Conservation (phyloP, 1,140 invertebrate genomes). For the Glossosoma conforme region DNA sequence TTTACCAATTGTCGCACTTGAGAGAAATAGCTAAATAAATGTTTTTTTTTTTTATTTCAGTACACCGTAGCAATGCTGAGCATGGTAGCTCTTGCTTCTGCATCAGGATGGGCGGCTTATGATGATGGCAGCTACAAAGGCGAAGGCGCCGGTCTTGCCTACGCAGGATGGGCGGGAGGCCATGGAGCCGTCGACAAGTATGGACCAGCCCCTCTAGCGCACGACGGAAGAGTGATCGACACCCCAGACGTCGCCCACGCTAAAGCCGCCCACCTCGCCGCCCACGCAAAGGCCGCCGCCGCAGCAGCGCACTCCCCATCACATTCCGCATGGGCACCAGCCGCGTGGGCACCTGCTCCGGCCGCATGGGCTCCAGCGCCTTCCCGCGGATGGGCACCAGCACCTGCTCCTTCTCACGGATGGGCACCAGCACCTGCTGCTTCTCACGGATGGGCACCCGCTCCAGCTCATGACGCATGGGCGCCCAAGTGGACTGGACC, state of each 20-base stretch:
- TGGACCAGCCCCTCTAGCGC: constrained; percentile 11
- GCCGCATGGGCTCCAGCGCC: constrained; percentile 13
- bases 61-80: constrained; percentile 9
- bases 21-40: neutral
- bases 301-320: neutral
- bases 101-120: constrained; percentile 8
- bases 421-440: constrained; percentile 5
- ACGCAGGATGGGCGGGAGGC: constrained; percentile 4
- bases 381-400: constrained; percentile 25
- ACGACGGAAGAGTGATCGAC: constrained; percentile 18
- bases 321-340: neutral
- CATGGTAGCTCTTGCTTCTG: constrained; percentile 11
- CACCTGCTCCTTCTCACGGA: constrained; percentile 18
- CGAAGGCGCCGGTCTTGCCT: neutral
- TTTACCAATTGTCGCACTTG: too few relatives aligned
- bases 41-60: constrained; percentile 18
- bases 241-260: constrained; percentile 21
- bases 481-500: constrained; percentile 43
- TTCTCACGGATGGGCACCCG: constrained; percentile 31
- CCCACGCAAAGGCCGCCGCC: constrained; percentile 1
- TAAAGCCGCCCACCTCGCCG: constrained; percentile 19
- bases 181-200: neutral
- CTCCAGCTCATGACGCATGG: constrained; percentile 39
- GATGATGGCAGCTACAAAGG: constrained; percentile 1
- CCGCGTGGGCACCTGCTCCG: too few relatives aligned